Conservation (phyloP, 35 echinoderm and acorn worm genomes). For the Chiridota heheva region DNA sequence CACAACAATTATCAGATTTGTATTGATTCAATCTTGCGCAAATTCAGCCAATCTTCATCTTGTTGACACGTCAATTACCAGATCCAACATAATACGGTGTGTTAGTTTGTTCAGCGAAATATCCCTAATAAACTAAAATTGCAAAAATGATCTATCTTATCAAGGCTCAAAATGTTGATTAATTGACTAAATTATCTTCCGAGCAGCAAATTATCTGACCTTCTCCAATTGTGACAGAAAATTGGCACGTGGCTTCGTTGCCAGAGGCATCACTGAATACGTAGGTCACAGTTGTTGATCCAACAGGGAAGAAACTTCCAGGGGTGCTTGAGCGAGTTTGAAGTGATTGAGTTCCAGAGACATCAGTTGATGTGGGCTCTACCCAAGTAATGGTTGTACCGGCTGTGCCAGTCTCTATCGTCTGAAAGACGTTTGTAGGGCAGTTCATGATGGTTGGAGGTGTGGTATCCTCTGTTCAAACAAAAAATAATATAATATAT, state of each 20-base stretch:
- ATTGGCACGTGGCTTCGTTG: constrained; percentile 16
- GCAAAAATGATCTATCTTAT: too few species aligned
- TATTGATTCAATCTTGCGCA: too few species aligned
- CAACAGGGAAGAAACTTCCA: constrained; percentile 9
- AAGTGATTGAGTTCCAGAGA: constrained; percentile 46
- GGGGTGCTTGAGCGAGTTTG: neutral
- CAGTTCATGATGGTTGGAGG: constrained; percentile 30
- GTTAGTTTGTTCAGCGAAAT: too few species aligned
- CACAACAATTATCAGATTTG: too few species aligned
- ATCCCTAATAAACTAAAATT: too few species aligned
- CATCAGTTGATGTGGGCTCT: constrained; percentile 66
- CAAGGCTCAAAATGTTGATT: too few species aligned
- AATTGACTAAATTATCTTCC: too few species aligned
- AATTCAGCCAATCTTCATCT: too few species aligned
- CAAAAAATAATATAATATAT: neutral
- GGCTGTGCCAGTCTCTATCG: constrained; percentile 34
- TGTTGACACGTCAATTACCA: too few species aligned
- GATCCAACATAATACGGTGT: too few species aligned
- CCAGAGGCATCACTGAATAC: constrained; percentile 22
- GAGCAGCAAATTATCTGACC: neutral
- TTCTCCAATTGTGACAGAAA: constrained; percentile 4
- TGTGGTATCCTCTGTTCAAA: constrained; percentile 29
- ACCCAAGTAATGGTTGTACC: constrained; percentile 36
- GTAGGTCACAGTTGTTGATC: constrained; percentile 34
- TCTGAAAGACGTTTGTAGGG: constrained; percentile 27